Conservation (phyloP, 92 coral and sea anemone genomes). For the Epizoanthus scotinus region DNA sequence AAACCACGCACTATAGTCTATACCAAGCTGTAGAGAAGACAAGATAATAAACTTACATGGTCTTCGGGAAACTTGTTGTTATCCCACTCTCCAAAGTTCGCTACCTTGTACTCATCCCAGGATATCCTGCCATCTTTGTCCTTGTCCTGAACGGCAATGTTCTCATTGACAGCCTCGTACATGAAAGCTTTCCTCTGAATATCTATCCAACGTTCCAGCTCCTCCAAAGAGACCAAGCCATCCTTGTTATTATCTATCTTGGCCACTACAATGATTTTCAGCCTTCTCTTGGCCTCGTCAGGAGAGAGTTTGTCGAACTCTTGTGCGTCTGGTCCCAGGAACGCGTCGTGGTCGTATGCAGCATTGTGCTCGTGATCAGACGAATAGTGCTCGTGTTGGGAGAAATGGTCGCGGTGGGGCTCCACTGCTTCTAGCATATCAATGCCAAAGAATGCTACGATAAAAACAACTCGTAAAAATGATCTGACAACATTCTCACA, state of each 20-base stretch:
- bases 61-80: constrained; percentile 76
- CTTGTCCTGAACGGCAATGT: constrained; percentile 75
- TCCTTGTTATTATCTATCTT: constrained; percentile 83
- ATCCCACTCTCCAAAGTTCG: constrained; percentile 87
- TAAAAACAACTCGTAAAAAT: constrained; percentile 1
- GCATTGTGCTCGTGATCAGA: constrained; percentile 72
- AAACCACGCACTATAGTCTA: no score
- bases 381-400: constrained; percentile 83
- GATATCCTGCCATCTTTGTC: constrained; percentile 88
- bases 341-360: constrained; percentile 94
- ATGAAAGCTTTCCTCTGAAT: constrained; percentile 91
- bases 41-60: constrained; percentile 64
- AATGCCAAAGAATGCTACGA: not conserved
- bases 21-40: no score
- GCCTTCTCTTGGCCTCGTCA: constrained; percentile 83
- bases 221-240: constrained; percentile 71
- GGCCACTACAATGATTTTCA: constrained; percentile 67
- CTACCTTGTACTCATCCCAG: constrained; percentile 84
- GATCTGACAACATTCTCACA: constrained; percentile 12
- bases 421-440: constrained; percentile 40
- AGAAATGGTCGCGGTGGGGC: constrained; percentile 85
- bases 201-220: constrained; percentile 92
- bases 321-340: constrained; percentile 95
- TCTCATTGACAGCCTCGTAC: constrained; percentile 90
- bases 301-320: constrained; percentile 88